Base-by-base conservation (phyloP, 2,797 vertebrate genomes). In the Florisuga fusca region DNA sequence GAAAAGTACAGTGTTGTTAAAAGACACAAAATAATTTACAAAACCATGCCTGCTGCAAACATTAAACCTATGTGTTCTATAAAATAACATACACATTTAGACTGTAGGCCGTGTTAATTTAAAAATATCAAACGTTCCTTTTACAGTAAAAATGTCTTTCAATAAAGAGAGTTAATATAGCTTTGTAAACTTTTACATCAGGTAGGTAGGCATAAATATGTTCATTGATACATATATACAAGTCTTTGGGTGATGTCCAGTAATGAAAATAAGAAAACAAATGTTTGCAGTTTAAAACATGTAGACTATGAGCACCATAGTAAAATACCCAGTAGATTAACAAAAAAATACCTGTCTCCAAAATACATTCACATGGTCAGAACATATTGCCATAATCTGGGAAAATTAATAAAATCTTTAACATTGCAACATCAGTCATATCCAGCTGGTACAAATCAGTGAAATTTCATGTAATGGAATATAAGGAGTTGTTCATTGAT, bases 141-240 rank as follows among this genome's bases (percentile, higher is more conserved):
- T 68, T 12, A 87, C 22, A 84, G 43, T 57, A 89, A 89, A 96
- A 96, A 92, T 13, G 15, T 55, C 58, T 92, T 94, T 92, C 84
- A 84, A 88, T 82, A 91, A 73, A 78, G 86, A 84, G 73, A 78
- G 29, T 78, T 81, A 75, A 73, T 78, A 89, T 27, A 95, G 69
- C 38, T 48, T n/a, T 48, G 55, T 67, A 90, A 61, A 85, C 67
- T 61, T 92, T 86, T 87, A 94, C 91, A 95, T 1, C 27, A 23
- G 80, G 54, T 51, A 23, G 80, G 54, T 51, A 63, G 68, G 36
- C 51, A 76, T 90, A 84, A 83, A 72, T 68, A 81, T 26, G 45
- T 82, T 68, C 50, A 36, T 20, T 72, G 85, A 63, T 75, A 79
- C 48, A 84, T 73, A 80, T 43, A 48, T 31, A 85, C 27, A 67